Conservation (phyloP, 2,113 vertebrate genomes). For the Cyanoramphus novaezelandiae region DNA sequence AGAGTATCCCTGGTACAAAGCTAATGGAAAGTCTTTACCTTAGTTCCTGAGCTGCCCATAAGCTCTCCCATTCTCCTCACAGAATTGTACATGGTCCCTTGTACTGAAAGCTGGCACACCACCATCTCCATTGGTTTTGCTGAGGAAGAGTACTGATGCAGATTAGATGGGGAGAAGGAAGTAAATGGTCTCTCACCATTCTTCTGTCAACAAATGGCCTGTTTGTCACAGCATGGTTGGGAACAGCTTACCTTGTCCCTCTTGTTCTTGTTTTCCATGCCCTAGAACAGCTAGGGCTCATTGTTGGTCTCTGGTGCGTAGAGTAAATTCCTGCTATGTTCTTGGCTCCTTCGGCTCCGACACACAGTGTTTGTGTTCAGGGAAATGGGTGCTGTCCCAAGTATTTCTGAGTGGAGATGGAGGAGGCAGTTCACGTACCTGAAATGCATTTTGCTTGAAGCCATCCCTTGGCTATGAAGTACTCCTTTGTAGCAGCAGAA, state of each 20-base stretch:
- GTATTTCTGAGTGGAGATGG: not conserved
- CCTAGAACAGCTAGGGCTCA: not conserved
- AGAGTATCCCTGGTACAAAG: not conserved
- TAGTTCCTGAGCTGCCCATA: constrained; percentile 49
- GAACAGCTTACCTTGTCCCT: constrained; percentile 38
- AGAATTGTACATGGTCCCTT: constrained; percentile 2
- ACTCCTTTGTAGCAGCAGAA: constrained; percentile 13
- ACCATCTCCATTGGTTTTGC: constrained; percentile 21
- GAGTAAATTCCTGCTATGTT: not conserved
- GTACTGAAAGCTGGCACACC: constrained; percentile 15
- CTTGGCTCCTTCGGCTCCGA: not conserved
- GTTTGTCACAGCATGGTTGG: not conserved
- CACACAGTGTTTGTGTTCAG: not conserved
- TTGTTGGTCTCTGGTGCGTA: not conserved
- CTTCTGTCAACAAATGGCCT: not conserved
- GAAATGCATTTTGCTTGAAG: not conserved
- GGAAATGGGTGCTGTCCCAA: not conserved
- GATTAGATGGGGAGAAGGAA: not conserved
- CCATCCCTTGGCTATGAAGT: constrained; percentile 27
- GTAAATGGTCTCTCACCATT: not conserved
- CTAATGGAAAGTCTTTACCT: constrained; percentile 58
- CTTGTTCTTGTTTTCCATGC: not conserved
- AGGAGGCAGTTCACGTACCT: not conserved
- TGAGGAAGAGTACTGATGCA: not conserved
- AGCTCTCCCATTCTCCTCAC: constrained; percentile 23